A percentile compares a stretch with the other conserved stretches of the same genome.
Conservation (phyloP, 2,888 invertebrate species). For the Mactromeris polynyma region DNA sequence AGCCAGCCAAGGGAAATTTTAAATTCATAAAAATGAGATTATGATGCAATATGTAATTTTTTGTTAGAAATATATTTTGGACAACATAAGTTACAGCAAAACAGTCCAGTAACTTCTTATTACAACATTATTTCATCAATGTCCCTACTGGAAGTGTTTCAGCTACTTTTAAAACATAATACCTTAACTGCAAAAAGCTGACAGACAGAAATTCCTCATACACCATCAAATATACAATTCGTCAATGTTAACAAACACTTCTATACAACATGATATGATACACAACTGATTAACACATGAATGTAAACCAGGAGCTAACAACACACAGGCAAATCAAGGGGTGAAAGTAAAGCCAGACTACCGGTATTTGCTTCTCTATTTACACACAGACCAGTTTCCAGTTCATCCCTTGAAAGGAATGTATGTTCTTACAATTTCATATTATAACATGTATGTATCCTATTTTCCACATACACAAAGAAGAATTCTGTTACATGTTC, state of each 20-base stretch:
- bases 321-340: background rate
- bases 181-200: background rate
- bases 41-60: background rate
- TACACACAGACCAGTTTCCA: too few relatives aligned
- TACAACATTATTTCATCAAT: background rate
- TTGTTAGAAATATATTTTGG: background rate
- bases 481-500: too few relatives aligned
- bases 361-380: background rate
- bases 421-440: too few relatives aligned
- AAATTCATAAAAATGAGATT: background rate
- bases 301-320: background rate
- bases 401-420: too few relatives aligned
- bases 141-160: background rate
- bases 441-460: too few relatives aligned
- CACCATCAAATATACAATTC: background rate
- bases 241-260: background rate
- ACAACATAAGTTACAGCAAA: background rate
- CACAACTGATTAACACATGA: background rate
- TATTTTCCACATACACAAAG: too few relatives aligned
- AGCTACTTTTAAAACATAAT: background rate
- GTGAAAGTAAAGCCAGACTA: background rate
- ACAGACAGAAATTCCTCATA: constrained; percentile 4
- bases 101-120: background rate
- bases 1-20: too few relatives aligned
- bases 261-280: background rate